Percentiles rank a stretch among this genome's conserved stretches.
Conservation (phyloP, 1,140 invertebrate genomes). For the Solen grandis region DNA sequence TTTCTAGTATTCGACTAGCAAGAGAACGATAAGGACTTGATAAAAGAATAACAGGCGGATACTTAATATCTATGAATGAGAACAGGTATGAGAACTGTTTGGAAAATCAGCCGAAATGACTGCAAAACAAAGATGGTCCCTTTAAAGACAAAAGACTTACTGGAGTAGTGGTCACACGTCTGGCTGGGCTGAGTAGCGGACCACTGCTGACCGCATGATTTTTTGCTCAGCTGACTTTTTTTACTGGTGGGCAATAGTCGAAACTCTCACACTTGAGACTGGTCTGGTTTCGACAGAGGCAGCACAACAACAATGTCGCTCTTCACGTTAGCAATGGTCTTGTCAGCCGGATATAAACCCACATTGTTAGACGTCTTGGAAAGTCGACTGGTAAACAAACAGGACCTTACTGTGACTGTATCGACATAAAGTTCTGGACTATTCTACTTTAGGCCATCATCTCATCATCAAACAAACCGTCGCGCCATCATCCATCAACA, state of each 20-base stretch:
- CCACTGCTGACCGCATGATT: constrained; percentile 4
- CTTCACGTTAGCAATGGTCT: constrained; percentile 5
- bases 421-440: too few species aligned
- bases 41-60: too few species aligned
- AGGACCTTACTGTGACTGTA: too few species aligned
- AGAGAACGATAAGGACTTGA: too few species aligned
- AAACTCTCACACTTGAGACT: constrained; percentile 42
- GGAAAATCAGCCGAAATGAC: too few species aligned
- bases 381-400: constrained; percentile 47
- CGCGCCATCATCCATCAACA: too few species aligned
- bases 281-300: constrained; percentile 24
- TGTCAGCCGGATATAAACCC: constrained; percentile 30
- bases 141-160: constrained; percentile 15
- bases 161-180: constrained; percentile 47
- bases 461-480: too few species aligned
- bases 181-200: constrained; percentile 3
- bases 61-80: too few species aligned
- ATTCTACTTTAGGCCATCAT: too few species aligned
- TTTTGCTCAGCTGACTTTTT: constrained; percentile 44
- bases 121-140: too few species aligned
- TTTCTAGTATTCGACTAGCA: too few species aligned
- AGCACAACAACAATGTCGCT: constrained; percentile 18
- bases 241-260: constrained; percentile 37
- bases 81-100: too few species aligned
- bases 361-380: constrained; percentile 41